Conservation (phyloP, 2,888 invertebrate genomes). For the Isoperla grammatica region DNA sequence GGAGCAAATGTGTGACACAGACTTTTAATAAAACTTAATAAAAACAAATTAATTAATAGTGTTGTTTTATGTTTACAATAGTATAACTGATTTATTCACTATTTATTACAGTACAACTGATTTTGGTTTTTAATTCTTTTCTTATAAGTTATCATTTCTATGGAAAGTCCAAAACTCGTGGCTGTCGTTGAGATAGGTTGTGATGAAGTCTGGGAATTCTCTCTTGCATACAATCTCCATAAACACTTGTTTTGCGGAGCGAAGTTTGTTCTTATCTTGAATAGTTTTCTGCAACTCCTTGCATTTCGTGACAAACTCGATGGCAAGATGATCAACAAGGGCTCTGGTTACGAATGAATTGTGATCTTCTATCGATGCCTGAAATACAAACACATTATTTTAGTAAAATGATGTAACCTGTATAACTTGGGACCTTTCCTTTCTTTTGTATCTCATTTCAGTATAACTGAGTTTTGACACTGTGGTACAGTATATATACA, state of each 20-base stretch:
- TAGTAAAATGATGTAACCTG: neutral
- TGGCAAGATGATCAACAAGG: conserved; percentile 47
- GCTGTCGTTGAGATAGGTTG: conserved; percentile 53
- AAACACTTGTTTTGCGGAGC: conserved; percentile 48
- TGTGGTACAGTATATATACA: too few relatives aligned
- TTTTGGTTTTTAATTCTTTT: too few relatives aligned
- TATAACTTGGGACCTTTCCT: too few relatives aligned
- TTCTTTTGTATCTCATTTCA: neutral
- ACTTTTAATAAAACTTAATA: too few relatives aligned
- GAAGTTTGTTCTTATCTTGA: conserved; percentile 4
- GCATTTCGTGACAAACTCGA: conserved; percentile 43
- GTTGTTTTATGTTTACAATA: too few relatives aligned
- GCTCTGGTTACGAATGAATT: conserved; percentile 46
- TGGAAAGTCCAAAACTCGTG: conserved; percentile 4
- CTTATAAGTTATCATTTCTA: too few relatives aligned
- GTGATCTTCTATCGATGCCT: conserved; percentile 52
- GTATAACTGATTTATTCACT: too few relatives aligned
- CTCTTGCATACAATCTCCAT: conserved; percentile 54
- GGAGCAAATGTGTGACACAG: too few relatives aligned
- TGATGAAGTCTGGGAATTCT: conserved; percentile 61
- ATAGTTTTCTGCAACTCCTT: conserved; percentile 31
- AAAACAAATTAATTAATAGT: too few relatives aligned
- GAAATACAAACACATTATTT: conserved; percentile 33
- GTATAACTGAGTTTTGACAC: too few relatives aligned
- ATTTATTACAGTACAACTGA: too few relatives aligned